These are phyloP conservation scores for Narcine bancroftii DNA, from an alignment of 2,113 vertebrate species.

Conservation along the genomic window DNA sequence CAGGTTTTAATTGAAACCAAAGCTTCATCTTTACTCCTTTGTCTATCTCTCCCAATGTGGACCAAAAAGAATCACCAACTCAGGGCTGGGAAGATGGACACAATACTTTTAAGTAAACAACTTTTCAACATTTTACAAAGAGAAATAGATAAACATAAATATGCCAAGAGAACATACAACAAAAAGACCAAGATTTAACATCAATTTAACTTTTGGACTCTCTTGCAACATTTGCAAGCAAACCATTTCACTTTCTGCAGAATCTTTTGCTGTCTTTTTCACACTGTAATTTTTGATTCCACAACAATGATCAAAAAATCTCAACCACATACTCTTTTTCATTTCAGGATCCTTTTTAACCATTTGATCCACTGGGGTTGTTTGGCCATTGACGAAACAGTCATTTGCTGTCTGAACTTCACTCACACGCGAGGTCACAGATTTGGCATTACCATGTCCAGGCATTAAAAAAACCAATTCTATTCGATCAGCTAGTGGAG, in stretches of 20 bases:
- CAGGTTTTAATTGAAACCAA: neutral
- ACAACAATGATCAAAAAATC: constrained; percentile 76
- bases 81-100: neutral
- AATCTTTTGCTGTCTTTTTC: constrained; percentile 57
- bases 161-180: constrained; percentile 79
- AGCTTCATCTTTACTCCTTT: neutral
- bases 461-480: constrained; percentile 74
- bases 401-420: constrained; percentile 75
- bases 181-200: constrained; percentile 76
- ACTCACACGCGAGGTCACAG: constrained; percentile 64
- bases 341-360: constrained; percentile 52
- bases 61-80: neutral
- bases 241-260: constrained; percentile 61
- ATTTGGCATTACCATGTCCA: constrained; percentile 62
- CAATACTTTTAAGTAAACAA: neutral
- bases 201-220: constrained; percentile 69
- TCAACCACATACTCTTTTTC: constrained; percentile 52
- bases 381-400: constrained; percentile 62
- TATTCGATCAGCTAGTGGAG: constrained; percentile 58
- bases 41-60: neutral
- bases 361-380: constrained; percentile 56
- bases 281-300: constrained; percentile 64
- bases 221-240: constrained; percentile 85
- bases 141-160: constrained; percentile 96
- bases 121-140: constrained; percentile 64